A percentile compares a stretch with the other conserved stretches of the same genome.
phyloP scores from a whole-genome alignment of 2,797 vertebrate species.

The Ceryle rudis region DNA sequence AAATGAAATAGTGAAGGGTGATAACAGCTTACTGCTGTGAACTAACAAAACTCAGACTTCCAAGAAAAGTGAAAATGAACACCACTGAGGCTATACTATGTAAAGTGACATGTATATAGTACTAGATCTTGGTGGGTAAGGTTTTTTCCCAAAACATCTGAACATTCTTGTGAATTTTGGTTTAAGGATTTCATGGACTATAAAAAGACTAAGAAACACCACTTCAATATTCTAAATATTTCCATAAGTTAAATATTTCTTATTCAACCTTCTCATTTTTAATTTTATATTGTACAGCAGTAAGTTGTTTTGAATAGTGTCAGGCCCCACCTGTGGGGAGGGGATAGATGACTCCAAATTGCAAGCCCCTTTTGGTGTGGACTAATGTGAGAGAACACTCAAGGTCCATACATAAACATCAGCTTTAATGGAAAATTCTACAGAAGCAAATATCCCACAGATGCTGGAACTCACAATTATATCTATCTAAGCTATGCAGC shows the following conservation, averaged over 20 bases:
- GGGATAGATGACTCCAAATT: no score
- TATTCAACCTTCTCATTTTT: neutral
- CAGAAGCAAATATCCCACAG: no score
- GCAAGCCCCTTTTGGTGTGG: no score
- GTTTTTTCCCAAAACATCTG: neutral
- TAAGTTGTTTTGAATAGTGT: neutral
- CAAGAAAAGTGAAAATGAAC: neutral
- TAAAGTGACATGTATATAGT: neutral
- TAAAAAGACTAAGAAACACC: neutral
- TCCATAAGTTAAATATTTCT: neutral
- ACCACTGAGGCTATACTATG: neutral
- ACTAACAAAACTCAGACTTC: neutral
- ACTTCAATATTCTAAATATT: neutral
- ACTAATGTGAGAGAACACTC: no score
- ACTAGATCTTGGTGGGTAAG: rapidly evolving
- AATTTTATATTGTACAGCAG: neutral
- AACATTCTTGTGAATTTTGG: neutral
- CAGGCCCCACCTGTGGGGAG: no score
- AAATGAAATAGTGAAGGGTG: neutral
- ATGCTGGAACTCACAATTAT: no score
- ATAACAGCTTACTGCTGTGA: neutral
- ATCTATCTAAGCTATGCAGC: no score
- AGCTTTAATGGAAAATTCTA: no score
- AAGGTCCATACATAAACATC: no score
- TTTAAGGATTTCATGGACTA: neutral